phyloP scores from a whole-genome alignment of 2,113 vertebrate genomes.

The Zosterops japonicus region DNA sequence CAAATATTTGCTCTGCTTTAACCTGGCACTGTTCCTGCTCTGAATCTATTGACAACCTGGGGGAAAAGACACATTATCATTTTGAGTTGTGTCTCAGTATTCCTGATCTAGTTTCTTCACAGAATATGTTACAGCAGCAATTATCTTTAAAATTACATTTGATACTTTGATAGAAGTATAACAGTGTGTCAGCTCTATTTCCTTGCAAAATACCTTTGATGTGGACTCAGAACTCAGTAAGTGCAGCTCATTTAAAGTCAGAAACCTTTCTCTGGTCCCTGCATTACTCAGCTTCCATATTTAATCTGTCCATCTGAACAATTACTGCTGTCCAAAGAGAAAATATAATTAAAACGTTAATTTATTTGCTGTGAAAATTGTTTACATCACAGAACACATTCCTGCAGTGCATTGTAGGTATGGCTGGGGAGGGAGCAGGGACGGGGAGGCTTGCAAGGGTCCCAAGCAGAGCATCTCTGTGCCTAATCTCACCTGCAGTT shows the following conservation, averaged over 20 bases:
- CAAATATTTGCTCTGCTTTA: slow-evolving; percentile 19
- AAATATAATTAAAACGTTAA: background rate
- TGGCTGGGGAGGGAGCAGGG: background rate
- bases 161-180: background rate
- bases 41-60: background rate
- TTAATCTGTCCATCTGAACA: background rate
- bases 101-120: background rate
- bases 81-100: background rate
- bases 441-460: background rate
- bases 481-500: background rate
- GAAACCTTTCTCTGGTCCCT: background rate
- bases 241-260: background rate
- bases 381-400: background rate
- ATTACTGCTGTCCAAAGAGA: background rate
- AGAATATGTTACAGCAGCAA: background rate
- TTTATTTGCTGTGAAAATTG: background rate
- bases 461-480: background rate
- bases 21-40: background rate
- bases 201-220: background rate
- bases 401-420: background rate
- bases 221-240: background rate
- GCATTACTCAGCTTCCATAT: background rate
- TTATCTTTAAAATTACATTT: background rate
- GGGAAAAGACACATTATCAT: background rate
- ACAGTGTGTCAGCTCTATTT: background rate